Evolutionary conservation across 2,113 vertebrate species (phyloP), one percentile per base, ranked within the genome.

Genomic region (Callionymus lyra): DNA sequence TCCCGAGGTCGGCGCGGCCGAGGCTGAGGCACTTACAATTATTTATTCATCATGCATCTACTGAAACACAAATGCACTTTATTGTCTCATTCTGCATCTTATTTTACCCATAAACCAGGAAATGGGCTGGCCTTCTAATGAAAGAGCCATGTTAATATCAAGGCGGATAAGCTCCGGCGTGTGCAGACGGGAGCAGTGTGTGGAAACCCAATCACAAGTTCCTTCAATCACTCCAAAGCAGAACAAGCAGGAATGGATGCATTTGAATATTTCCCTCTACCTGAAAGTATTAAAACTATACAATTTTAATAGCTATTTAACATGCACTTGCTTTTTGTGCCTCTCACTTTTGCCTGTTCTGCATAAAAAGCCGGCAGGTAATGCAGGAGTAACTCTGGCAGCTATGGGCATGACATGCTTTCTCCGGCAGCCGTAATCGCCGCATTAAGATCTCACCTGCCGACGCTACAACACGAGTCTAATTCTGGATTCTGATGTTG

Each of bases 121-220:
- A 88, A 88, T 84, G 85, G 84, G 82, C 74, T 81, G 83, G 81
- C 73, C 86, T 76, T 88, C 87, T 91, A 91, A 91, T 92, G 90
- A 90, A 87, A 90, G 86, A 90, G 86, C 83, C 82, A 59, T 92
- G 89, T 94, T 92, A 93, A 90, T 91, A 91, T 91, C 89, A 89
- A 84, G 89, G 85, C 73, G 69, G 81, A 89, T 88, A 82, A 82
- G 83, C 82, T 80, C 67, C 73, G 83, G 82, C 74, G 47, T 76
- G 76, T 71, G 74, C 82, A 89, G 90, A 90, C 68, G 86, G 82
- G 85, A 87, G 89, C 86, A 85, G 74, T 59, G 65, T 83, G 84
- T 90, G 84, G 87, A 93, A 93, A 90, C 86, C 80, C 89, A 90
- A 94, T 93, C 91, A 91, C 89, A 90, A 90, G 83, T 90, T 88